Conservation (phyloP, 2,888 invertebrate genomes). For the Axea sp. region DNA sequence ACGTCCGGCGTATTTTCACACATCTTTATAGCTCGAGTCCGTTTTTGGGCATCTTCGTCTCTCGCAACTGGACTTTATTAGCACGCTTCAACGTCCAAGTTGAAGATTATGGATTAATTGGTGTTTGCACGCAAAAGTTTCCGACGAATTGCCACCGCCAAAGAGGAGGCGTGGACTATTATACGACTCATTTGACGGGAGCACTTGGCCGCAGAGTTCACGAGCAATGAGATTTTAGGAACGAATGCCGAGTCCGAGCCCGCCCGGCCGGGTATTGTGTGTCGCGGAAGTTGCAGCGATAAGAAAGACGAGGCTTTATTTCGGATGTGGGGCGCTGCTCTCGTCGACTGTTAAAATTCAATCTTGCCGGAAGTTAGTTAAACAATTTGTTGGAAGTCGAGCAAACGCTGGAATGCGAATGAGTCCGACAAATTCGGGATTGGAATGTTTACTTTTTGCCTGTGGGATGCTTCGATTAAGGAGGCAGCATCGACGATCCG, state of each 20-base stretch:
- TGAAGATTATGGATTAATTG: constrained; percentile 40
- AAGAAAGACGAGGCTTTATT: constrained; percentile 43
- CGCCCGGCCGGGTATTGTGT: constrained; percentile 37
- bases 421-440: constrained; percentile 35
- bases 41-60: neutral
- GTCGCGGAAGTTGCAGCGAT: constrained; percentile 39
- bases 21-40: no score
- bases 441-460: constrained; percentile 30
- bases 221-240: constrained; percentile 29
- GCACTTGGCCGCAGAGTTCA: constrained; percentile 33
- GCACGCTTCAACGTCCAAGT: neutral
- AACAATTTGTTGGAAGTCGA: constrained; percentile 48
- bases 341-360: constrained; percentile 54
- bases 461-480: constrained; percentile 6
- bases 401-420: constrained; percentile 38
- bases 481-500: constrained; percentile 7
- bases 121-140: constrained; percentile 37
- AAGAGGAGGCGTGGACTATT: constrained; percentile 13
- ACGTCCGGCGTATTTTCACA: no score
- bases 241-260: constrained; percentile 32
- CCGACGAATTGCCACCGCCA: constrained; percentile 3
- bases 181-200: constrained; percentile 40
- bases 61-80: constrained; percentile 19
- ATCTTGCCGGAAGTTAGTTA: constrained; percentile 55
- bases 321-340: constrained; percentile 36